Conservation (phyloP, 2,888 invertebrate species). For the Melolontha melolontha region DNA sequence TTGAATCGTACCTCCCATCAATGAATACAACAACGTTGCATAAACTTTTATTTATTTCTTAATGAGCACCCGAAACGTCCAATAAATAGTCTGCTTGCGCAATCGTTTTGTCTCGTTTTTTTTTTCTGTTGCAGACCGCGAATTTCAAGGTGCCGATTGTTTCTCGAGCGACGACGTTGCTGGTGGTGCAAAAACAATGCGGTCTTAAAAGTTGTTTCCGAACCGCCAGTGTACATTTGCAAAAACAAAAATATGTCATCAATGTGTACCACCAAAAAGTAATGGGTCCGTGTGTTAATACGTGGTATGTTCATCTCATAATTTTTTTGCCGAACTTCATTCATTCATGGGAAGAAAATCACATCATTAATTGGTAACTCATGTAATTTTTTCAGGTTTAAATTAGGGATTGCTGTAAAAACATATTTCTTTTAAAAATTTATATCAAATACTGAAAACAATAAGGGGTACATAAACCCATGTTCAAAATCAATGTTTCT, state of each 20-base stretch:
- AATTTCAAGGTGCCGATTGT: constrained; percentile 37
- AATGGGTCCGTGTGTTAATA: constrained; percentile 3
- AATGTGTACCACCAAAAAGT: constrained; percentile 7
- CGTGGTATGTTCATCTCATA: constrained; percentile 27
- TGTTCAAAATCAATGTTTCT: no score
- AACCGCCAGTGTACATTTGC: constrained; percentile 2
- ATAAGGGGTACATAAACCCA: no score
- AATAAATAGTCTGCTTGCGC: constrained; percentile 17
- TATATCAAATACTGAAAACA: no score
- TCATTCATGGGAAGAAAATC: constrained; percentile 15
- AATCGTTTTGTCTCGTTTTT: not conserved
- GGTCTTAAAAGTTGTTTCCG: no score
- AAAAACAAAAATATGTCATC: not conserved
- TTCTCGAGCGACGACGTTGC: constrained; percentile 7
- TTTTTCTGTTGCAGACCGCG: not conserved
- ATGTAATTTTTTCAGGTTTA: no score
- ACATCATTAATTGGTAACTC: no score
- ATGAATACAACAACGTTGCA: constrained; percentile 3
- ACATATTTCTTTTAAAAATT: no score
- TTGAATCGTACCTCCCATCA: constrained; percentile 23
- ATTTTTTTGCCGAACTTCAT: constrained; percentile 21
- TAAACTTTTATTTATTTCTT: constrained; percentile 34
- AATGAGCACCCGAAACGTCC: constrained; percentile 19
- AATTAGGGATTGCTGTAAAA: no score
- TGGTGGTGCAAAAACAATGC: not conserved